Evolutionary conservation across 2,888 invertebrate genomes (phyloP), one percentile per base, ranked within the genome.

Genomic region (Allophyes oxyacanthae): DNA sequence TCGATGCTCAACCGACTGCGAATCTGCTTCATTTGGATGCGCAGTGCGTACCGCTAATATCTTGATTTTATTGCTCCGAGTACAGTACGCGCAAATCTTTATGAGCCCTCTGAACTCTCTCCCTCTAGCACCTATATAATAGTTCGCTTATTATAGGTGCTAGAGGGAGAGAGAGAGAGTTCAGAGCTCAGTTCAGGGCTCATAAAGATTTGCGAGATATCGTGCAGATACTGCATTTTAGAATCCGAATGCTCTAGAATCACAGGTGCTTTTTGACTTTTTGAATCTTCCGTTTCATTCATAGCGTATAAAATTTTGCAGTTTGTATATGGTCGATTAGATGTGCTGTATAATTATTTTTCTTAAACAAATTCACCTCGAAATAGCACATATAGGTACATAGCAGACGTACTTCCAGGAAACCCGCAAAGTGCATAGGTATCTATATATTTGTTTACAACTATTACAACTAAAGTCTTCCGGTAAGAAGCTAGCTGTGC

Each of bases 231-330:
- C 20, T 4, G 20, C 4, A 20, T 2, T 20, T 4, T 3, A 4
- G 4, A 20, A 4, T 20, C 20, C 2, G 20, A 20, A 20, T n/a
- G n/a, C 20, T 20, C 20, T 2, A 11, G 2, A 45, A 42, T 26
- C 11, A 25, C 53, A 53, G 4, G 32, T 54, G 28, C 13, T 36
- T 54, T 46, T 46, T 36, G 32, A 37, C 42, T 62, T 61, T n/a
- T 28, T 46, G 6, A 46, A 38, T 46, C 10, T 11, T 33, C 20
- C 36, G 10, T 30, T 36, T 11, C 25, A 28, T 20, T 20, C 2
- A 45, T 45, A 54, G 36, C 28, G 41, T 32, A 42, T 55, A 28
- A 37, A 54, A 55, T 45, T 37, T 61, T 37, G 36, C 54, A 45
- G 9, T 32, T 45, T 53, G 20, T 20, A 54, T 42, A 32, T 41